These are phyloP conservation scores for Orthosia gracilis DNA, from an alignment of 2,888 invertebrate species.

Conservation along the genomic window DNA sequence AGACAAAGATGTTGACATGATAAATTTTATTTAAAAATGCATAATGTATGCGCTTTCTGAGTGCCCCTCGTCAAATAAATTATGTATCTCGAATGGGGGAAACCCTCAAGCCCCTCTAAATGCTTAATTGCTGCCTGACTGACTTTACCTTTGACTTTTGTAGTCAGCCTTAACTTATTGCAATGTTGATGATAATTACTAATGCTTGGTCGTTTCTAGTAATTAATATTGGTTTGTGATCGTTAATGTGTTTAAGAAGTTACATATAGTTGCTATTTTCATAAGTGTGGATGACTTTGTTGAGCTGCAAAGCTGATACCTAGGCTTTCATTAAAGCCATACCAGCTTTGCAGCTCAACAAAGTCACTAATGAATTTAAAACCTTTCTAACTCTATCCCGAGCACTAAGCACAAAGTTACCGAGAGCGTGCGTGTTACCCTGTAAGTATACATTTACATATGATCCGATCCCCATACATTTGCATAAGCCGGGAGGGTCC, in stretches of 20 bases:
- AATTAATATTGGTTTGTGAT: background rate
- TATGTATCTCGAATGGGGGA: conserved; percentile 3
- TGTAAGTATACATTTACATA: conserved; percentile 51
- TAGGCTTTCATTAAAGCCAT: too few relatives aligned
- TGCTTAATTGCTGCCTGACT: background rate
- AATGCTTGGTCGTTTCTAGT: background rate
- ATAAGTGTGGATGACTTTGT: too few relatives aligned
- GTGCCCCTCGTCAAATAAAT: conserved; percentile 9
- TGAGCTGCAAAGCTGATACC: too few relatives aligned
- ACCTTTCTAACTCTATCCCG: conserved; percentile 24
- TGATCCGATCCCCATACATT: conserved; percentile 55
- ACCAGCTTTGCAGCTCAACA: background rate
- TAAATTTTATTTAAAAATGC: conserved; percentile 5
- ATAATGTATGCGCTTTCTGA: conserved; percentile 7
- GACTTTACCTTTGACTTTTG: background rate
- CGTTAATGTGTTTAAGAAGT: background rate
- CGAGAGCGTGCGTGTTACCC: conserved; percentile 27
- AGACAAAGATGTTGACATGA: background rate
- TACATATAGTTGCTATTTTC: background rate
- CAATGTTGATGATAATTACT: background rate
- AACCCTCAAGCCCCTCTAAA: background rate
- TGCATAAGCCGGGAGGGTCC: conserved; percentile 55
- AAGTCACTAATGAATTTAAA: conserved; percentile 17
- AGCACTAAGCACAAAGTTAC: conserved; percentile 11
- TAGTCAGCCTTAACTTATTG: background rate